Base-by-base conservation (phyloP, 2,113 vertebrate species). In the Callopanchax toddi region DNA sequence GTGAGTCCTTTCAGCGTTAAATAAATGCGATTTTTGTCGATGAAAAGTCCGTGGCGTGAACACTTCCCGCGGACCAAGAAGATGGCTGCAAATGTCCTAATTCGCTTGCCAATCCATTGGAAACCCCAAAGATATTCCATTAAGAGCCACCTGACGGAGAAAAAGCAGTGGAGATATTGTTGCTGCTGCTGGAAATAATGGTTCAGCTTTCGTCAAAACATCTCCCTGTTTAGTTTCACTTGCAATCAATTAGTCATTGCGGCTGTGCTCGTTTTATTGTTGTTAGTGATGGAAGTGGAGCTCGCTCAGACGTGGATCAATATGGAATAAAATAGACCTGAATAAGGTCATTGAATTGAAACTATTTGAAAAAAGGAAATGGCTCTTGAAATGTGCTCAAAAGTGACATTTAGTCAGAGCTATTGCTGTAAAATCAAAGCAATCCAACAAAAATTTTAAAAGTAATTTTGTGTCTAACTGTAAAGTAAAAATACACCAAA, bases 151-250 rank as follows among this genome's bases (percentile, higher is more conserved):
- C 18, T 58, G 25, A 18, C 11, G 45, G 32, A 52, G 29, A 68
- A 58, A 40, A 68, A 60, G n/a, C 16, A 54, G 42, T 15, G 6
- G 26, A 45, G 54, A 29, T 10, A 20, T 68, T 68, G 8, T 11
- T 37, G 29, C 36, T 37, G 36, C 29, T 37, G 36, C 11, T 6
- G 36, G 36, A 13, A 37, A 37, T 44, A 63, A 46, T 51, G 6
- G 3, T 34, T 48, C 0, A 32, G n/a, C 5, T 11, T 11, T 51
- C 36, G 1, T 26, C 15, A 23, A 13, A 64, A 45, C 6, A 36
- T 5, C 1, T 44, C 36, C 26, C 6, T 18, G 9, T 58, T 57
- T 32, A 0, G 36, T 29, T 50, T 16, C 10, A 21, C 13, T 34
- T 67, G 12, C 43, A 12, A 32, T 18, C 34, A 26, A 29, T 44